phyloP scores from a whole-genome alignment of 2,797 vertebrate species.

The Pangasius macronema region DNA sequence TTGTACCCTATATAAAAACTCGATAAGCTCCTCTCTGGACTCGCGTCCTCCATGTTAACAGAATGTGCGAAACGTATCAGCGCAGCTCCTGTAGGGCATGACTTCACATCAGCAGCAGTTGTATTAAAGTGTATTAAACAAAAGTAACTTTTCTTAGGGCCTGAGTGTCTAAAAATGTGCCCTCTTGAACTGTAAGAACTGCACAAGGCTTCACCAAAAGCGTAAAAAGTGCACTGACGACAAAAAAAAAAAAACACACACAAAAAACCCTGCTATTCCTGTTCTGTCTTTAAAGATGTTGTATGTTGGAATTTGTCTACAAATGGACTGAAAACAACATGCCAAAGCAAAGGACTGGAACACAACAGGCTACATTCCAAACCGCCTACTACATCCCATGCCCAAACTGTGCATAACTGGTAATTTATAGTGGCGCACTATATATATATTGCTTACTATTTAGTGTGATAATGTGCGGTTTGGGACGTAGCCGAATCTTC shows the following conservation, averaged over 20 bases:
- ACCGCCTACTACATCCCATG: not conserved
- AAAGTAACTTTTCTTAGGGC: slow-evolving; percentile 41
- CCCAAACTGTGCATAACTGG: slow-evolving; percentile 9
- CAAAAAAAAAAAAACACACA: not conserved
- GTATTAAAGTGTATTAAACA: slow-evolving; percentile 24
- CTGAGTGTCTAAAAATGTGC: not conserved
- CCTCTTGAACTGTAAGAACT: slow-evolving; percentile 1
- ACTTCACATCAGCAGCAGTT: slow-evolving; percentile 37
- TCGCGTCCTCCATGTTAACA: slow-evolving; percentile 56
- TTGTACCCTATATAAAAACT: slow-evolving; percentile 27
- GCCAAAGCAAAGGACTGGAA: slow-evolving; percentile 69
- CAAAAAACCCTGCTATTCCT: slow-evolving; percentile 23
- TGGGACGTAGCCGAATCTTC: slow-evolving; percentile 31
- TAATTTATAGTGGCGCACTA: not conserved
- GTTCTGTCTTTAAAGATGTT: slow-evolving; percentile 19
- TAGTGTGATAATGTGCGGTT: slow-evolving; percentile 17
- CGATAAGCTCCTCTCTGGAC: slow-evolving; percentile 72
- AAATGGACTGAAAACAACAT: slow-evolving; percentile 47
- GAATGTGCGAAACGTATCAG: slow-evolving; percentile 61
- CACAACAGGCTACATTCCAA: slow-evolving; percentile 21
- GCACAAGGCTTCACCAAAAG: slow-evolving; percentile 28
- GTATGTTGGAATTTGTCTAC: slow-evolving; percentile 36
- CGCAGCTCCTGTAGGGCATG: slow-evolving; percentile 69
- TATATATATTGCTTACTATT: not conserved
- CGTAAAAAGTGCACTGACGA: slow-evolving; percentile 10